These are phyloP conservation scores for Petromus typicus DNA, from an alignment of 2,113 vertebrate genomes.

Conservation along the genomic window DNA sequence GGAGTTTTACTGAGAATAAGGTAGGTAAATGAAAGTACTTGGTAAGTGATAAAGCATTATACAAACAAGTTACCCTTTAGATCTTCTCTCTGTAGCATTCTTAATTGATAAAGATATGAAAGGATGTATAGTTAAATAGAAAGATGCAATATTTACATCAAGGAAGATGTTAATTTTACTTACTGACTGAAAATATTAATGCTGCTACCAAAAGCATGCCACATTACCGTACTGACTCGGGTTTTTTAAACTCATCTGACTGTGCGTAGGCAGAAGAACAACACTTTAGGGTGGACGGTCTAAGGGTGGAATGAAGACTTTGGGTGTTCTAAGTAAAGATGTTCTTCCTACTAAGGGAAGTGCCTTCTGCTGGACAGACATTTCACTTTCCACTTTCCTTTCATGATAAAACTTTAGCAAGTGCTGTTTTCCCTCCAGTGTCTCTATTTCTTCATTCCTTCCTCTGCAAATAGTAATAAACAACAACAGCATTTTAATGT, in stretches of 20 bases:
- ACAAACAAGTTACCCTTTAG: constrained; percentile 26
- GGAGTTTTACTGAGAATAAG: neutral
- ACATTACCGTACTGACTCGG: neutral
- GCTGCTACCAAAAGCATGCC: neutral
- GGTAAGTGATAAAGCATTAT: neutral
- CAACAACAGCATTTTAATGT: neutral
- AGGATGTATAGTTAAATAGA: neutral
- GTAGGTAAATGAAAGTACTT: neutral
- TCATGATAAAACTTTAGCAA: neutral
- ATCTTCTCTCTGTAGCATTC: neutral
- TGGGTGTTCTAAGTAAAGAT: neutral
- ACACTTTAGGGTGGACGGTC: neutral
- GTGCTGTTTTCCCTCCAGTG: neutral
- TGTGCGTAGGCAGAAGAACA: neutral
- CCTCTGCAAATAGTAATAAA: neutral
- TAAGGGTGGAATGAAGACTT: neutral
- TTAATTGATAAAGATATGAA: constrained; percentile 15
- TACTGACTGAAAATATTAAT: neutral
- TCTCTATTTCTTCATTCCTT: neutral
- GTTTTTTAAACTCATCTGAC: neutral
- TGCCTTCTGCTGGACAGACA: neutral
- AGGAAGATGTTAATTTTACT: neutral
- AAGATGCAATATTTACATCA: neutral
- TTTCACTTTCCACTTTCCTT: neutral
- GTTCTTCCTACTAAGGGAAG: neutral